Evolutionary conservation across 2,113 vertebrate species (phyloP).

Genomic region (Donacobius atricapilla): DNA sequence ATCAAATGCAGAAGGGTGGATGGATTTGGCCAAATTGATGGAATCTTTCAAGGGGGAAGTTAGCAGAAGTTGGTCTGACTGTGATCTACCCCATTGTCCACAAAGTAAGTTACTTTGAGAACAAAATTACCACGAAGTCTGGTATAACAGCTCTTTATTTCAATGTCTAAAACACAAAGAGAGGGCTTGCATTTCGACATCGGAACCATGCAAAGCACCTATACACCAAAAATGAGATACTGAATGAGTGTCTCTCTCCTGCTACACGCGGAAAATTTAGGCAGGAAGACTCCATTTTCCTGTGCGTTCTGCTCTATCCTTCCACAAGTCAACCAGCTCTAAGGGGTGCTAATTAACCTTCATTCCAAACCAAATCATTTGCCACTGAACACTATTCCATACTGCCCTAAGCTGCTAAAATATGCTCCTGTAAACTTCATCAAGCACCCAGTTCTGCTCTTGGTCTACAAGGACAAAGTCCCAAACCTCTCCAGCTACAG

Average conservation of each 20-base stretch:
- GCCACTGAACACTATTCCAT: background rate
- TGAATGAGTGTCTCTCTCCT: background rate
- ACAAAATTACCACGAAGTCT: background rate
- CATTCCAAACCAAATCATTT: background rate
- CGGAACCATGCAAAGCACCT: conserved; percentile 51
- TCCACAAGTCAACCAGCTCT: background rate
- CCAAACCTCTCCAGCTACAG: background rate
- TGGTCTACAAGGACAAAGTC: background rate
- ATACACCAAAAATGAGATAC: background rate
- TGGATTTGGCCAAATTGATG: background rate
- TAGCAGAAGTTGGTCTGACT: background rate
- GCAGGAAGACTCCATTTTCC: conserved; percentile 41
- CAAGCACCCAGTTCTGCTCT: background rate
- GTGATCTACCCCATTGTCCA: background rate
- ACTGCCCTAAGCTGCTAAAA: background rate
- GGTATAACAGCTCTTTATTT: conserved; percentile 67
- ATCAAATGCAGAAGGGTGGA: background rate
- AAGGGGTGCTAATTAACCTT: background rate
- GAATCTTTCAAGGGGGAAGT: background rate
- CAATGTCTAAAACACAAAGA: conserved; percentile 43
- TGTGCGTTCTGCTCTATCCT: background rate
- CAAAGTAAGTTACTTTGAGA: background rate
- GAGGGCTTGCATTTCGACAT: conserved; percentile 45
- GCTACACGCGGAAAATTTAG: conserved; percentile 11
- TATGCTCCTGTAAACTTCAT: conserved; percentile 13